Percentiles rank a stretch among this genome's conserved stretches.
Conservation (phyloP, 2,888 invertebrate species). For the Harpalus rufipes region DNA sequence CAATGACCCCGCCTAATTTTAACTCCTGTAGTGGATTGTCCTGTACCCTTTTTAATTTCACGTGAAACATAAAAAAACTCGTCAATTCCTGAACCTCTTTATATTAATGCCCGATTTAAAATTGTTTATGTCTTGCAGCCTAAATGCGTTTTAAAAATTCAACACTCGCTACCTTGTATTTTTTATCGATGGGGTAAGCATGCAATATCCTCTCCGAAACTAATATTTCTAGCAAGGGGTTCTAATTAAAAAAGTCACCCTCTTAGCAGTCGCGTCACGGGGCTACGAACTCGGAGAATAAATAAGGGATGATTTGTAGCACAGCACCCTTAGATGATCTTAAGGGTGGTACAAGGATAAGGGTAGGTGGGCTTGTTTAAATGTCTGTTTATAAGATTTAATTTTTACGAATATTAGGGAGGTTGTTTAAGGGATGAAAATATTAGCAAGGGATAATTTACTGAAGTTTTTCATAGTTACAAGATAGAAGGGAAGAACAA, state of each 20-base stretch:
- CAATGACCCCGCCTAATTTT: neutral
- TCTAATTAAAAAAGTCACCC: conserved; percentile 71
- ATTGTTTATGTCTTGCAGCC: conserved; percentile 60
- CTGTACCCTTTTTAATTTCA: conserved; percentile 38
- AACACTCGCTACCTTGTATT: conserved; percentile 28
- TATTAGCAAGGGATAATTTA: conserved; percentile 3
- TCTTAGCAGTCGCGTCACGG: conserved; percentile 67
- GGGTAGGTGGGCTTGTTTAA: conserved; percentile 53
- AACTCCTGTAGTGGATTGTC: neutral
- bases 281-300: conserved; percentile 69
- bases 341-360: conserved; percentile 7
- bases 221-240: conserved; percentile 65
- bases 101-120: conserved; percentile 60
- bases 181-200: conserved; percentile 43
- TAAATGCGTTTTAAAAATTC: conserved; percentile 61
- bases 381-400: conserved; percentile 58
- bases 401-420: conserved; percentile 37
- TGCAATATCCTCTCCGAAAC: conserved; percentile 60
- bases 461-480: neutral
- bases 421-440: conserved; percentile 2
- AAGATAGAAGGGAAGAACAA: neutral
- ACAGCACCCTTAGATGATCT: conserved; percentile 63
- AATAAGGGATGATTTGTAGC: conserved; percentile 71
- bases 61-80: conserved; percentile 49
- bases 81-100: conserved; percentile 56